Percentiles rank a stretch among this genome's conserved stretches.
phyloP scores from a whole-genome alignment of 2,888 invertebrate genomes.

The Podotricha telesiphe region DNA sequence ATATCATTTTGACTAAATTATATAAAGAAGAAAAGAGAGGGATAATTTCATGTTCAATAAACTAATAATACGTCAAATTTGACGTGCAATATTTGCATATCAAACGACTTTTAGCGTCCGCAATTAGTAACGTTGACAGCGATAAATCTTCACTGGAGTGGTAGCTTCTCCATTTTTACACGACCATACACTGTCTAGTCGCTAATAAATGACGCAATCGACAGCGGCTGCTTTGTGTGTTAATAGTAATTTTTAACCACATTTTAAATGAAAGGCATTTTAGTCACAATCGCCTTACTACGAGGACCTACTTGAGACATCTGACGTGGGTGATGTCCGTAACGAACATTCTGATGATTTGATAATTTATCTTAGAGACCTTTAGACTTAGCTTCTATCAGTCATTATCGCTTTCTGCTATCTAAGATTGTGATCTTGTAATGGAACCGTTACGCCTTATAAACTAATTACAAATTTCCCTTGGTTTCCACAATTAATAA shows the following conservation, averaged over 20 bases:
- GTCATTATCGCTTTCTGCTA: too few relatives aligned
- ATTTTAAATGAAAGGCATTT: conserved; percentile 18
- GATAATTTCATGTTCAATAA: background rate
- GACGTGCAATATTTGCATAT: conserved; percentile 43
- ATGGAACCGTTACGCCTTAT: too few relatives aligned
- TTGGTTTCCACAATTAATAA: background rate
- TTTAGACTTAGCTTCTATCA: background rate
- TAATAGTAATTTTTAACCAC: conserved; percentile 27
- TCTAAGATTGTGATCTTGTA: background rate
- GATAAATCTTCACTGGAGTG: conserved; percentile 49
- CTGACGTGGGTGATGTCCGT: background rate
- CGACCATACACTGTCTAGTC: conserved; percentile 45
- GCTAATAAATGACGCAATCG: conserved; percentile 43
- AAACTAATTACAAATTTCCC: background rate
- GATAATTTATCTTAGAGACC: background rate
- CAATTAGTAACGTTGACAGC: conserved; percentile 47
- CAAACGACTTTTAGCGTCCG: conserved; percentile 37
- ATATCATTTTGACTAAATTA: too few relatives aligned
- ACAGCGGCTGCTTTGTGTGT: conserved; percentile 24
- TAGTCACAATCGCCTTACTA: background rate
- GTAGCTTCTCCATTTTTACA: conserved; percentile 45
- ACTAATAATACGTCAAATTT: conserved; percentile 33
- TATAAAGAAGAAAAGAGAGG: too few relatives aligned
- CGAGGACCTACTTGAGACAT: background rate
- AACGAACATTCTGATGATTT: conserved; percentile 4